Evolutionary conservation across 2,888 invertebrate species (phyloP), one percentile per base, ranked within the genome.

Genomic region (Dorcus hopei): DNA sequence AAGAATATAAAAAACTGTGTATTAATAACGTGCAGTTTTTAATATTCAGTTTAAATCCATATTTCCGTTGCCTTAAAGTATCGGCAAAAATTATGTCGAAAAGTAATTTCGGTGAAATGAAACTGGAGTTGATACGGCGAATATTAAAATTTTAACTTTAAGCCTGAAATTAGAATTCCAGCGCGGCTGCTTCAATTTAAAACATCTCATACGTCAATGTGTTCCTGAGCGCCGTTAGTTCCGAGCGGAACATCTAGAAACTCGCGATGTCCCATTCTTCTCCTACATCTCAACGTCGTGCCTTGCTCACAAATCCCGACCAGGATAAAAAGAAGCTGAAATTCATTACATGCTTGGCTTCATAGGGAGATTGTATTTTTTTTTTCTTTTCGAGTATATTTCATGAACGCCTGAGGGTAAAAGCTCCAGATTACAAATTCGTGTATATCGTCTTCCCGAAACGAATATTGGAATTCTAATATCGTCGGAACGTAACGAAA

Each of bases 331-430:
- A 70, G 72, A 72, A 72, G 67, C 73, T 67, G 75, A 74, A 77
- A 76, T 77, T 77, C 77, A 77, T 77, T 77, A 77, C 75, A 77
- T 76, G 77, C 75, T 75, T 75, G 69, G 74, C 74, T 76, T 76
- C 74, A 70, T 75, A 74, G 74, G 76, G 75, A 76, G 74, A 77
- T 77, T 77, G 76, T 74, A 72, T 75, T 75, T 75, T 74, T 75
- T n/a, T 75, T 67, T 49, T 52, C 53, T 50, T 57, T 52, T 49
- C 48, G 26, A 33, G 26, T 33, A 33, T 33, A 33, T 33, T 33
- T 33, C 26, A 33, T 33, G 26, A 33, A 33, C 26, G 26, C 26
- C 26, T 33, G 26, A 33, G 26, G 26, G 26, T 33, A 33, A 33
- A 33, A 33, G 26, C 26, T 33, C 26, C 26, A 33, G 26, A 33